phyloP scores from a whole-genome alignment of 2,888 invertebrate genomes.

The Aphidius colemani region DNA sequence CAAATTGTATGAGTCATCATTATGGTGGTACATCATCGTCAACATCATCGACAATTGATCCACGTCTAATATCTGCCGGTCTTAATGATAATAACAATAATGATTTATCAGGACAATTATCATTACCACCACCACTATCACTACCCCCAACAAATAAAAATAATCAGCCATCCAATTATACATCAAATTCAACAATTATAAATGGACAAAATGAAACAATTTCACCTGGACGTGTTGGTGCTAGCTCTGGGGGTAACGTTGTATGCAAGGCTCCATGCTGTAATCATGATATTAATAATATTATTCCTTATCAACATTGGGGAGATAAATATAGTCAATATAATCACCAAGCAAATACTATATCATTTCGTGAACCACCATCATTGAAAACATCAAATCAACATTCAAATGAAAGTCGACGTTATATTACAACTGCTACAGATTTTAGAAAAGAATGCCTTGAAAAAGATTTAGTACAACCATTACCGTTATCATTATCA shows the following conservation, averaged over 20 bases:
- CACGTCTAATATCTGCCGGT: slow-evolving; percentile 38
- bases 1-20: slow-evolving; percentile 44
- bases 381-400: background rate
- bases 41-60: slow-evolving; percentile 41
- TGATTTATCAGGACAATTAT: slow-evolving; percentile 44
- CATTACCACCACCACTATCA: slow-evolving; percentile 42
- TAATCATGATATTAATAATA: slow-evolving; percentile 42
- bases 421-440: slow-evolving; percentile 40
- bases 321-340: slow-evolving; percentile 46
- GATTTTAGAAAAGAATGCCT: slow-evolving; percentile 47
- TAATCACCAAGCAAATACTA: slow-evolving; percentile 14
- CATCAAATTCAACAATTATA: slow-evolving; percentile 11
- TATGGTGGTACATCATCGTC: slow-evolving; percentile 43
- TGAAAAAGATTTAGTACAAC: slow-evolving; percentile 38
- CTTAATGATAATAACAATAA: slow-evolving; percentile 40
- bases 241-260: slow-evolving; percentile 4
- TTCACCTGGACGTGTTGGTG: slow-evolving; percentile 9
- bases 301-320: slow-evolving; percentile 48
- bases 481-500: slow-evolving; percentile 26
- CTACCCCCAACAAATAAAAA: background rate
- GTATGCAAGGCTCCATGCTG: slow-evolving; percentile 54
- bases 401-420: slow-evolving; percentile 43
- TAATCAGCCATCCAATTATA: background rate
- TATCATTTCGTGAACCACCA: too few relatives aligned
- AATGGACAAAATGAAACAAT: background rate